These are phyloP conservation scores for Anthoscopus minutus DNA, from an alignment of 2,113 vertebrate species.

Conservation along the genomic window DNA sequence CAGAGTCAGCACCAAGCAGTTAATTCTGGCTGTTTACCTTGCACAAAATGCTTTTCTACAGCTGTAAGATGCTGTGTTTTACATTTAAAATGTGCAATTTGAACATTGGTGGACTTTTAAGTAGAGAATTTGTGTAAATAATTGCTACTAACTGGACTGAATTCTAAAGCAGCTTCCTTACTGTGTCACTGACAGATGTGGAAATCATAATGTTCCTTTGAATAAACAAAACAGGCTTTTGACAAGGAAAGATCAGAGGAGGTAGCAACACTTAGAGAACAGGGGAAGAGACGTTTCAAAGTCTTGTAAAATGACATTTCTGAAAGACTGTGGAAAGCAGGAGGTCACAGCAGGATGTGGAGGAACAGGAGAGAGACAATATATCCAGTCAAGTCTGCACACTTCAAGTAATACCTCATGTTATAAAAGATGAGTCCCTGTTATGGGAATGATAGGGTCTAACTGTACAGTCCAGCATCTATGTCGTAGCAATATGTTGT, in stretches of 20 bases:
- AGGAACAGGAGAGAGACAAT: not conserved
- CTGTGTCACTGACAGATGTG: not conserved
- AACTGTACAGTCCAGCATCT: not conserved
- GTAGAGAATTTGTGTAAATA: not conserved
- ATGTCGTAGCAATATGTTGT: not conserved
- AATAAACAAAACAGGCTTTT: not conserved
- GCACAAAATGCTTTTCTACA: not conserved
- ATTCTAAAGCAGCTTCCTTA: not conserved
- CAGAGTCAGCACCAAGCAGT: not conserved
- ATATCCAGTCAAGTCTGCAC: not conserved
- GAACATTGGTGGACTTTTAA: not conserved
- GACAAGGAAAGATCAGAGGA: not conserved
- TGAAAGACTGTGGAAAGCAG: not conserved
- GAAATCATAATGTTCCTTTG: not conserved
- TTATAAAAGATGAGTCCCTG: not conserved
- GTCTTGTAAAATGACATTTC: not conserved
- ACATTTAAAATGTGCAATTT: not conserved
- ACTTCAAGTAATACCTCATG: not conserved
- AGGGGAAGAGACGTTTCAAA: not conserved
- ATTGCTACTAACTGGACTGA: not conserved
- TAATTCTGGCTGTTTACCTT: not conserved
- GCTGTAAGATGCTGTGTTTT: not conserved
- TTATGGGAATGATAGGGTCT: not conserved
- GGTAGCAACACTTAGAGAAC: not conserved
- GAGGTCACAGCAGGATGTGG: not conserved